These are phyloP conservation scores for Eucriotettix oculatus DNA, from an alignment of 2,888 invertebrate species.

Conservation along the genomic window DNA sequence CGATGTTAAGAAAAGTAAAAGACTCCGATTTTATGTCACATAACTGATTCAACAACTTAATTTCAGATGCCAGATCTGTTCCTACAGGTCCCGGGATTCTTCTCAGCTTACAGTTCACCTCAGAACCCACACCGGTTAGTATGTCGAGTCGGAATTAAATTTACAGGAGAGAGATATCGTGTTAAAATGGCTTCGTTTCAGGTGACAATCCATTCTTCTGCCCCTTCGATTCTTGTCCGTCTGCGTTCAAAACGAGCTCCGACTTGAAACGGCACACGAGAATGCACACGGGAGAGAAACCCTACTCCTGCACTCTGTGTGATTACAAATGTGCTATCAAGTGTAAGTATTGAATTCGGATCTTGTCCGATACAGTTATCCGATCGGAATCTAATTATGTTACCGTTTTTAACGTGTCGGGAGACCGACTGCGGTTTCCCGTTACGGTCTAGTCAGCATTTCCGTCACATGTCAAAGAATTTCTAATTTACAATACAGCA, in stretches of 20 bases:
- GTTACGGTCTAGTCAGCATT: too few species aligned
- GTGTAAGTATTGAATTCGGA: conserved; percentile 12
- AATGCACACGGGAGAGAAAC: conserved; percentile 19
- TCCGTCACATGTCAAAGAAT: too few species aligned
- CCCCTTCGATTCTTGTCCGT: conserved; percentile 22
- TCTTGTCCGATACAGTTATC: too few species aligned
- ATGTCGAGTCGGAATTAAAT: background rate
- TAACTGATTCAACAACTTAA: too few species aligned
- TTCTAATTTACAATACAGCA: too few species aligned
- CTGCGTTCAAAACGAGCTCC: conserved; percentile 29
- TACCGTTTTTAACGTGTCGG: too few species aligned
- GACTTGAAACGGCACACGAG: conserved; percentile 27
- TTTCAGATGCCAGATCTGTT: conserved; percentile 30
- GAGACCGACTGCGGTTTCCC: too few species aligned
- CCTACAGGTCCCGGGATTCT: conserved; percentile 27
- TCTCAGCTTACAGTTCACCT: conserved; percentile 31
- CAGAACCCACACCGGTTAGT: conserved; percentile 26
- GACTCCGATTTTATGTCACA: too few species aligned
- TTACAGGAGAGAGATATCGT: background rate
- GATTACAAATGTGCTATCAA: conserved; percentile 23
- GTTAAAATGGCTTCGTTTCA: conserved; percentile 4
- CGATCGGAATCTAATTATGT: too few species aligned
- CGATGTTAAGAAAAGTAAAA: too few species aligned
- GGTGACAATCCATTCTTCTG: conserved; percentile 22
- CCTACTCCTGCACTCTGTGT: conserved; percentile 22